These are phyloP conservation scores for Ptiloglossa arizonensis DNA, from an alignment of 1,140 invertebrate species.

Conservation along the genomic window DNA sequence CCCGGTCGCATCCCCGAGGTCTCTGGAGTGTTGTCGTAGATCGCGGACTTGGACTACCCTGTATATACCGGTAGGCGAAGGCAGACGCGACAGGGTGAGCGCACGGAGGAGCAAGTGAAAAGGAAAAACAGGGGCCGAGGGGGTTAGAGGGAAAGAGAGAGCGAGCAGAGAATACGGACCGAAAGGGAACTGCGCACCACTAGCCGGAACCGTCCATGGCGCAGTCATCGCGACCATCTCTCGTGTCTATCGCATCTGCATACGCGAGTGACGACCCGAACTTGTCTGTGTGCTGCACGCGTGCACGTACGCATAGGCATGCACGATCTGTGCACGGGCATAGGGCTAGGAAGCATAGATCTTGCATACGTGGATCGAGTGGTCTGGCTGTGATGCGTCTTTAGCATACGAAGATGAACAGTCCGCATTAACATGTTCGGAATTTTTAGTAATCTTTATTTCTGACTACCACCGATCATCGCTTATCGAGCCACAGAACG, in stretches of 20 bases:
- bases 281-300: conserved; percentile 27
- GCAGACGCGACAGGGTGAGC: conserved; percentile 55
- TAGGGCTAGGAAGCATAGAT: conserved; percentile 27
- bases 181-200: conserved; percentile 81
- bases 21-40: too few relatives aligned
- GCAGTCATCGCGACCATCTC: conserved; percentile 79
- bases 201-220: conserved; percentile 80
- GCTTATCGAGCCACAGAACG: conserved; percentile 1
- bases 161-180: conserved; percentile 64
- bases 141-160: conserved; percentile 55
- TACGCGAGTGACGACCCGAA: conserved; percentile 70
- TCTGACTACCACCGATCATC: not conserved
- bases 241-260: conserved; percentile 77
- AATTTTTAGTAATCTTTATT: not conserved
- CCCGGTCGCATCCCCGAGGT: too few relatives aligned
- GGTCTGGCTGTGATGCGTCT: not conserved
- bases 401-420: conserved; percentile 33
- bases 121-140: conserved; percentile 30
- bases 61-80: not conserved
- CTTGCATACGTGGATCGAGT: conserved; percentile 30
- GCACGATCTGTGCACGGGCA: conserved; percentile 19
- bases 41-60: conserved; percentile 6
- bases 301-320: conserved; percentile 36
- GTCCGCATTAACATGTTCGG: not conserved
- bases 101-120: conserved; percentile 46